Evolutionary conservation across 1,140 invertebrate species (phyloP).

Genomic region (Brachystomella parvula): DNA sequence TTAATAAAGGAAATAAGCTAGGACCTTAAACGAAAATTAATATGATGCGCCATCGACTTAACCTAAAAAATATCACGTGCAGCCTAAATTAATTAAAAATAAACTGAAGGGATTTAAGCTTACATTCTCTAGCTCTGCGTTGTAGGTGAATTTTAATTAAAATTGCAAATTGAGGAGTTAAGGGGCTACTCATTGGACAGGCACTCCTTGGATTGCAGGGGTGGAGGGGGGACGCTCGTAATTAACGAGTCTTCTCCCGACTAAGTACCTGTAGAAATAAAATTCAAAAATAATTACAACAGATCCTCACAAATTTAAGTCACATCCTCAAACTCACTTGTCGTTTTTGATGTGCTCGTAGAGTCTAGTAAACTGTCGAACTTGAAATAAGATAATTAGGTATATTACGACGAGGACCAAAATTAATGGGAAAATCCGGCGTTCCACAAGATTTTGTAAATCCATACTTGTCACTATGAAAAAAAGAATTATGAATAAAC

Average conservation of each 20-base stretch:
- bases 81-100: too few species aligned
- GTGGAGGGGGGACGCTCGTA: slow-evolving; percentile 56
- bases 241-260: slow-evolving; percentile 88
- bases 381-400: slow-evolving; percentile 64
- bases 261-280: slow-evolving; percentile 57
- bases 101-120: too few species aligned
- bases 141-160: too few species aligned
- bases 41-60: too few species aligned
- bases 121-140: too few species aligned
- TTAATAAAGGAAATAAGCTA: too few species aligned
- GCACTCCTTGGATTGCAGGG: slow-evolving; percentile 5
- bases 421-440: slow-evolving; percentile 86
- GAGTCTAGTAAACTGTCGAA: slow-evolving; percentile 83
- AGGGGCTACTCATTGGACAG: slow-evolving; percentile 4
- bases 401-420: slow-evolving; percentile 60
- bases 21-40: too few species aligned
- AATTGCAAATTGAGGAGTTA: too few species aligned
- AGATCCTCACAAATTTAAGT: slow-evolving; percentile 23
- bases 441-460: slow-evolving; percentile 64
- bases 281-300: slow-evolving; percentile 10
- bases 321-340: slow-evolving; percentile 76
- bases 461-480: slow-evolving; percentile 57
- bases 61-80: too few species aligned
- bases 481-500: slow-evolving; percentile 30
- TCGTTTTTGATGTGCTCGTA: slow-evolving; percentile 99